Base-by-base conservation (phyloP, 2,113 vertebrate species). In the Apus apus region DNA sequence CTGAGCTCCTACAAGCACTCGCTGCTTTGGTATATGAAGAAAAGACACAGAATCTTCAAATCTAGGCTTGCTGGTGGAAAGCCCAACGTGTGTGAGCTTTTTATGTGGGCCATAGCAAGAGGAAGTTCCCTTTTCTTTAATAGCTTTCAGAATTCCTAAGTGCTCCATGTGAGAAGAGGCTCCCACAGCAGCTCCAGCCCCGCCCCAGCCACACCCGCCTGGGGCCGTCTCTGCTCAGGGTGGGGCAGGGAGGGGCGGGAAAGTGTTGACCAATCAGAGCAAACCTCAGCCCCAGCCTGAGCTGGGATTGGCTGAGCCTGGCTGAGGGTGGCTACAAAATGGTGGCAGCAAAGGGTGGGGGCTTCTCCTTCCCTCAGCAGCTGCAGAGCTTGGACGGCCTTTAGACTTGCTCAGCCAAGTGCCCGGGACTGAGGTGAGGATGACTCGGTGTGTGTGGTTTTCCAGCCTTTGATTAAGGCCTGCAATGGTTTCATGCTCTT, bases 341-440 rank as follows among this genome's bases (percentile, higher is more conserved):
- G 62, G 62, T 0, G 5, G 74, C 0, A 0, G 38, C 0, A 10
- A 14, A 3, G n/a, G 13, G 27, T 0, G 2, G 8, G 9, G 7
- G 8, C 8, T 23, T 23, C 25, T 21, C 30, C 19, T 8, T 16
- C 21, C 7, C 4, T 8, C 8, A 6, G 60, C 26, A 45, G 2
- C 11, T 0, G 1, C 13, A 3, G 57, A 8, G 22, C 20, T 3
- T 6, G 3, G 0, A 5, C 26, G 8, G 43, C 2, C 6, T 36
- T 13, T n/a, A 6, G 56, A 4, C 8, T 23, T 11, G 22, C 26
- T 34, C 1, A 5, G 20, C 7, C 21, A 3, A 2, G 36, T 0
- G 0, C 8, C 23, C 3, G 2, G 30, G 30, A 5, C 26, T 21
- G 18, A 9, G 29, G n/a, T 32, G 25, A 72, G 72, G 17, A 7